Evolutionary conservation across 2,888 invertebrate species (phyloP).

Genomic region (Nomada ferruginata): DNA sequence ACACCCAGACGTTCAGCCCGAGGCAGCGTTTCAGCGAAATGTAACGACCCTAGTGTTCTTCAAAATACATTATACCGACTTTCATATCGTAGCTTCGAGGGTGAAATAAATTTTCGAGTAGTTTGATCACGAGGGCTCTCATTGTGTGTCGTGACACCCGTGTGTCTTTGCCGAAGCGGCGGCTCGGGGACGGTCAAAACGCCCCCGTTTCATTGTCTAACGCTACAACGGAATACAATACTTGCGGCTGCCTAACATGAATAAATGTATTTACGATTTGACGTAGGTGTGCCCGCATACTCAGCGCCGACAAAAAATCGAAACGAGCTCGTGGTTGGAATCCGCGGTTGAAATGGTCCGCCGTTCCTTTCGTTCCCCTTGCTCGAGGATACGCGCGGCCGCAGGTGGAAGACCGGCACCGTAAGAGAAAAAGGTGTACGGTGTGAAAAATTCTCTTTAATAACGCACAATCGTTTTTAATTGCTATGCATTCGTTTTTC

Average conservation of each 20-base stretch:
- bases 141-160: constrained; percentile 1
- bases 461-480: constrained; percentile 58
- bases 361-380: constrained; percentile 43
- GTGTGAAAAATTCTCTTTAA: constrained; percentile 59
- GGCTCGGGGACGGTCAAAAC: constrained; percentile 77
- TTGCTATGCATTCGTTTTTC: constrained; percentile 28
- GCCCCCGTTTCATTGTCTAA: constrained; percentile 83
- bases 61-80: no score
- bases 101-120: constrained; percentile 48
- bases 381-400: constrained; percentile 61
- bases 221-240: constrained; percentile 81
- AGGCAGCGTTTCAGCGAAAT: no score
- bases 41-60: no score
- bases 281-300: constrained; percentile 80
- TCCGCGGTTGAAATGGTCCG: constrained; percentile 62
- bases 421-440: constrained; percentile 40
- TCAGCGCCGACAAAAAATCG: constrained; percentile 71
- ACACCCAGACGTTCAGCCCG: no score
- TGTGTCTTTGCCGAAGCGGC: constrained; percentile 48
- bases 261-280: constrained; percentile 83
- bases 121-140: constrained; percentile 44
- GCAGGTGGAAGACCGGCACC: constrained; percentile 70
- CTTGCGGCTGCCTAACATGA: constrained; percentile 81
- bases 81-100: no score
- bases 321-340: constrained; percentile 67